Evolutionary conservation across 2,888 invertebrate species (phyloP), one percentile per base, ranked within the genome.

Genomic region (Sisyra nigra): DNA sequence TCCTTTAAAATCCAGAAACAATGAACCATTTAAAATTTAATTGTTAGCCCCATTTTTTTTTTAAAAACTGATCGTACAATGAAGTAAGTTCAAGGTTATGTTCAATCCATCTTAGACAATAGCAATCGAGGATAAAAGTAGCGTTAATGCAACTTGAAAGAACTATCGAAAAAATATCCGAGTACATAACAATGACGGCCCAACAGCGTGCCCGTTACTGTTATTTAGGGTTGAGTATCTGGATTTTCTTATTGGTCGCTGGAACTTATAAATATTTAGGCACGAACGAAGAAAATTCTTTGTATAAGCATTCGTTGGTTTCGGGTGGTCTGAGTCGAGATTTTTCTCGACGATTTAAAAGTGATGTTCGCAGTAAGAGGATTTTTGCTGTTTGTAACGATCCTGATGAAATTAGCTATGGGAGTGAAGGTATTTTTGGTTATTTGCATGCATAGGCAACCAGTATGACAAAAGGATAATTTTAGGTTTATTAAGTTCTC

Each of bases 251-350:
- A 44, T 65, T 85, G 18, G 76, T 85, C 48, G 80, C 80, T 52
- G 83, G 82, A 42, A 79, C 85, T 71, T 86, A 85, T 59, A 85
- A 82, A 57, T 86, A 80, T 53, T 76, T 80, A 59, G 73, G 76
- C n/a, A 66, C 66, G 31, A 69, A 43, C 14, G 38, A 43, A 30
- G 37, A 11, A 15, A 17, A 4, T 37, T 9, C 37, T 18, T 3
- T 58, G 8, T 54, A 68, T 47, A 62, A 63, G 41, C 55, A 57
- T 29, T 57, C 60, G 43, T 52, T 62, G 1, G 61, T 65, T 13
- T 54, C 54, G 24, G 60, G 57, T 49, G 60, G 62, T 47, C 55
- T 67, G 61, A 53, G 59, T 57, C 52, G 66, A 54, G 62, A 63
- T 46, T 56, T 66, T 54, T 58, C 68, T 54, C 67, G 60, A 58